A percentile compares a stretch with the other conserved stretches of the same genome.
Conservation (phyloP, 2,113 vertebrate species). For the Murina feae region DNA sequence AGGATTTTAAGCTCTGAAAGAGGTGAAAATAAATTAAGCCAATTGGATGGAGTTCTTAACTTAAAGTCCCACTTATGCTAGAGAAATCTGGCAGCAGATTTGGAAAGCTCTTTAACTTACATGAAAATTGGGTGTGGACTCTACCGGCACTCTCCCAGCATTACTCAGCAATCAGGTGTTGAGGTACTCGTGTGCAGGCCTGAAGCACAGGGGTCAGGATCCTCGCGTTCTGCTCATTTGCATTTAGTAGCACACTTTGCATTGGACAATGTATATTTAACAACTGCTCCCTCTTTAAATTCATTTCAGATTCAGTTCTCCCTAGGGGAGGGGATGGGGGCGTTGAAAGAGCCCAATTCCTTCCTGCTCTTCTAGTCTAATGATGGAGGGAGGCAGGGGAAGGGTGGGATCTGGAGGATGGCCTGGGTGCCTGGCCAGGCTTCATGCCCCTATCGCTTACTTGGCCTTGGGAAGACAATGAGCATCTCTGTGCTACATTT, state of each 20-base stretch:
- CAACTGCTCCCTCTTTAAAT: background rate
- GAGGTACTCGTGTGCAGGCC: background rate
- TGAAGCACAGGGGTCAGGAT: background rate
- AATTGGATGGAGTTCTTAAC: background rate
- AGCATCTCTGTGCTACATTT: background rate
- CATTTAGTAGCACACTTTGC: background rate
- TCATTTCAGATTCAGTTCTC: background rate
- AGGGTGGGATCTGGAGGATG: background rate
- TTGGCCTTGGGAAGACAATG: background rate
- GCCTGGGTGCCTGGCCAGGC: background rate
- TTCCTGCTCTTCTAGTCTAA: background rate
- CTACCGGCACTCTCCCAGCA: background rate
- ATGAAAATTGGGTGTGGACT: background rate
- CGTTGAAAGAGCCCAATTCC: background rate
- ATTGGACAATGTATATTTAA: background rate
- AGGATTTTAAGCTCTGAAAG: background rate
- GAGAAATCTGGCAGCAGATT: conserved; percentile 10
- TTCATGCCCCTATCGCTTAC: background rate
- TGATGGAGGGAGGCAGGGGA: background rate
- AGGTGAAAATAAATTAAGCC: background rate
- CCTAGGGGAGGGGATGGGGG: background rate
- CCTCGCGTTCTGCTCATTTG: background rate
- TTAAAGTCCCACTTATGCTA: background rate
- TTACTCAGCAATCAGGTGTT: background rate
- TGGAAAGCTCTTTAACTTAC: background rate